These are phyloP conservation scores for Pangasius mekongensis DNA, from an alignment of 2,797 vertebrate species.

Conservation along the genomic window DNA sequence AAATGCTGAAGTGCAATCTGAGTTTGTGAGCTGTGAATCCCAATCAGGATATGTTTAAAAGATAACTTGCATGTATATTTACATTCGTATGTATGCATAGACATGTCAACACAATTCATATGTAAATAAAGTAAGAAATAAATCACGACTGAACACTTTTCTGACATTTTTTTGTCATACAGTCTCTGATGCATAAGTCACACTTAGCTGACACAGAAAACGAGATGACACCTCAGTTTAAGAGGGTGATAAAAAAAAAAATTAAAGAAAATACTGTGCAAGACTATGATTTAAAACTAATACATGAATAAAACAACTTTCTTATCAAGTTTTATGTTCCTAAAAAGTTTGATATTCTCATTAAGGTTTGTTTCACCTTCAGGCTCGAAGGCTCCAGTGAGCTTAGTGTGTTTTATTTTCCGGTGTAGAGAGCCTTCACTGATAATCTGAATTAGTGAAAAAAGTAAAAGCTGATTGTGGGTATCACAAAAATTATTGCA, in stretches of 20 bases:
- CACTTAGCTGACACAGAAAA: constrained; percentile 19
- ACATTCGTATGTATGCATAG: not conserved
- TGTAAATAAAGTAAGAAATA: constrained; percentile 1
- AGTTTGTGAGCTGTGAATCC: constrained; percentile 8
- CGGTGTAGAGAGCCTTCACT: not conserved
- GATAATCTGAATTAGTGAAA: not conserved
- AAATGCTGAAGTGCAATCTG: constrained; percentile 17
- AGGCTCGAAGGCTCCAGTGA: not conserved
- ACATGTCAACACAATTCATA: not conserved
- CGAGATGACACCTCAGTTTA: constrained; percentile 15
- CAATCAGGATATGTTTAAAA: not conserved
- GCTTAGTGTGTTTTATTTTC: not conserved
- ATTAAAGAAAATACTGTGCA: not conserved
- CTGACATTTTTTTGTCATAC: not conserved
- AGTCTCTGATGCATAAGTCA: constrained; percentile 16
- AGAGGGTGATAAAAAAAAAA: not conserved
- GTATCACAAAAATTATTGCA: not conserved
- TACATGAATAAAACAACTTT: not conserved
- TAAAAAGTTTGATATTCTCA: not conserved
- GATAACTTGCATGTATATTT: not conserved
- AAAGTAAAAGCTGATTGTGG: not conserved
- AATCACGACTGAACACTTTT: not conserved
- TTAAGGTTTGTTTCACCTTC: not conserved
- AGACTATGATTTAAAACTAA: not conserved
- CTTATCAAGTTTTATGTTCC: not conserved